These are phyloP conservation scores for Heteromyza rotundicornis DNA, from an alignment of 2,888 invertebrate genomes.

Conservation along the genomic window DNA sequence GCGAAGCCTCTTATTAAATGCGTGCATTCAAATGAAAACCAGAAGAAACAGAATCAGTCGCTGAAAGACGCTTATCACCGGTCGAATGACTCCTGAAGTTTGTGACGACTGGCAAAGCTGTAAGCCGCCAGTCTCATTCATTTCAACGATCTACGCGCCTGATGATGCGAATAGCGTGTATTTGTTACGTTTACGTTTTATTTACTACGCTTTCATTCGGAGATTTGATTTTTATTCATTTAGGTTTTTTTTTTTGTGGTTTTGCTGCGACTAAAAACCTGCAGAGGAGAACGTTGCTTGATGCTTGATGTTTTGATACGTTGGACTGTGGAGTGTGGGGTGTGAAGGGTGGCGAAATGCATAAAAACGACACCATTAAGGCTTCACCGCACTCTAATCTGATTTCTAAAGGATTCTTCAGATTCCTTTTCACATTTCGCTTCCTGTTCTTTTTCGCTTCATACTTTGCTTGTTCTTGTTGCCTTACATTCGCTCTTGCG, in stretches of 20 bases:
- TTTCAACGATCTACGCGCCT: too few relatives aligned
- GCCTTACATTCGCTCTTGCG: neutral
- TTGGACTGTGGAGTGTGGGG: neutral
- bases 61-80: constrained; percentile 1
- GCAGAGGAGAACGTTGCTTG: too few relatives aligned
- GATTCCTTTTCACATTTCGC: neutral
- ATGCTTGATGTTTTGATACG: too few relatives aligned
- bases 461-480: too few relatives aligned
- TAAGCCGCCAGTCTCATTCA: too few relatives aligned
- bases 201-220: neutral
- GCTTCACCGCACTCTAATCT: neutral
- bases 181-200: constrained; percentile 1
- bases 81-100: constrained; percentile 1
- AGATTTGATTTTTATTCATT: too few relatives aligned
- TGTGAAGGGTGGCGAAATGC: neutral
- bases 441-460: neutral
- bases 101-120: neutral
- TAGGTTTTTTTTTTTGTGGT: neutral
- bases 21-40: constrained; percentile 4
- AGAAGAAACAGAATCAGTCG: neutral
- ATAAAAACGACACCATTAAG: neutral
- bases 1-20: neutral
- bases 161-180: neutral
- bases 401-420: constrained; percentile 4
- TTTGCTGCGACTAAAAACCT: neutral